Evolutionary conservation across 2,888 invertebrate genomes (phyloP), one percentile per base, ranked within the genome.

Genomic region (Rhogogaster chlorosoma): DNA sequence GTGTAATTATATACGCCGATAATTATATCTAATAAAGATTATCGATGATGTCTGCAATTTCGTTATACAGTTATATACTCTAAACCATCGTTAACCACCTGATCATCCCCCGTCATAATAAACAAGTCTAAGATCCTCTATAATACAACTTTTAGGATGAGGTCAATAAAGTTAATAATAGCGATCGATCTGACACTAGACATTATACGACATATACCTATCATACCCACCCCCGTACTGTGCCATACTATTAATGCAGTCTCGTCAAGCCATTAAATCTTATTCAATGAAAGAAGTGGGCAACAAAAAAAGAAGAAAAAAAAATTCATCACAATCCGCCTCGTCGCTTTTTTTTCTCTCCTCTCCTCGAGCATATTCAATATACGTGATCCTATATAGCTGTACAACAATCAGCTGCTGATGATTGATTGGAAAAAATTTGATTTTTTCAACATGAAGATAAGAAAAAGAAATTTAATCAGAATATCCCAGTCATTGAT

Each of bases 141-240:
- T 75, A 75, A 75, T 75, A 75, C 75, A 45, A 75, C 45, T 75
- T 75, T 32, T 29, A 32, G 10, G 26, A 61, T 61, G 10, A 29
- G 45, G 42, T 73, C 73, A 45, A 73, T 73, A 73, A 73, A 73
- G 42, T 73, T 73, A 42, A 73, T 73, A 32, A 73, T 73, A 73
- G 38, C 73, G 45, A 61, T 22, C 2, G 57, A 57, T 61, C 61
- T 73, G 73, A 73, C 73, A 45, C 26, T 38, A 45, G 73, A 73
- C 73, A 26, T 73, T 49, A 77, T 77, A 77, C 29, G 75, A 77
- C 75, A 77, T 49, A 29, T 49, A 9, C 9, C 22, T 61, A 61
- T 22, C 6, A 57, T 9, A 61, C 49, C 49, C 49, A 49, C 49
- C 49, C 49, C 49, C 49, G 49, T n/a, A n/a, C 49, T 6, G 49